phyloP scores from a whole-genome alignment of 2,113 vertebrate genomes.

The Salvelinus alpinus region DNA sequence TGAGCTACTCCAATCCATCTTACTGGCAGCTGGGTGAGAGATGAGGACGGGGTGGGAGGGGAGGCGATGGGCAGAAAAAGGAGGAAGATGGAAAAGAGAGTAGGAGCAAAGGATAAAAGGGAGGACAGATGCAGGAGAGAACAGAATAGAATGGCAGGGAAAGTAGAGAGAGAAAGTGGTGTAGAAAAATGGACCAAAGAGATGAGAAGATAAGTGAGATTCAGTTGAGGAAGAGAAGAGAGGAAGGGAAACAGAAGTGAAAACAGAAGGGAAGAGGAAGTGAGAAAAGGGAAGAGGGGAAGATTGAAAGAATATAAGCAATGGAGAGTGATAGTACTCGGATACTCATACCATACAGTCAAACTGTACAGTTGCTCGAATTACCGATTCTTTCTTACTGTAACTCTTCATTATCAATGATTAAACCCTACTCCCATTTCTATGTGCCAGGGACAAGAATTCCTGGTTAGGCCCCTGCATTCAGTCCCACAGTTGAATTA shows the following conservation, averaged over 20 bases:
- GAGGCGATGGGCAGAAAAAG: background rate
- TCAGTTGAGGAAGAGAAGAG: background rate
- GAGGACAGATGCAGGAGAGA: background rate
- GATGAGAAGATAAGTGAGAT: background rate
- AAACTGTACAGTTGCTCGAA: background rate
- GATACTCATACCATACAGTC: slow-evolving; percentile 14
- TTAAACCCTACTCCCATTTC: background rate
- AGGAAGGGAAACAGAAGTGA: background rate
- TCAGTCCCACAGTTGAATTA: background rate
- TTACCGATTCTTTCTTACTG: background rate
- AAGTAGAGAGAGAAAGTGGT: too few relatives aligned
- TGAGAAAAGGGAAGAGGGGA: slow-evolving; percentile 1
- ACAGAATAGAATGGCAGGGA: background rate
- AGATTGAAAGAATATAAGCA: slow-evolving; percentile 29
- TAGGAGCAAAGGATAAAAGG: slow-evolving; percentile 4
- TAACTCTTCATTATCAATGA: background rate
- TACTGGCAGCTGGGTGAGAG: slow-evolving; percentile 47
- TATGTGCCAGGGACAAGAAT: background rate
- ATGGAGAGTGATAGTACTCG: slow-evolving; percentile 11
- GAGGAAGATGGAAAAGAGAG: slow-evolving; percentile 5
- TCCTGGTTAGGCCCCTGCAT: background rate
- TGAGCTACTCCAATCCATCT: slow-evolving; percentile 45
- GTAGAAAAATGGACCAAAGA: background rate
- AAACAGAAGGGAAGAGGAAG: background rate
- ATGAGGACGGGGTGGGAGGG: background rate